A percentile compares a stretch with the other conserved stretches of the same genome.
Evolutionary conservation across 2,797 vertebrate genomes (phyloP).

Genomic region (Darevskia nairensis): DNA sequence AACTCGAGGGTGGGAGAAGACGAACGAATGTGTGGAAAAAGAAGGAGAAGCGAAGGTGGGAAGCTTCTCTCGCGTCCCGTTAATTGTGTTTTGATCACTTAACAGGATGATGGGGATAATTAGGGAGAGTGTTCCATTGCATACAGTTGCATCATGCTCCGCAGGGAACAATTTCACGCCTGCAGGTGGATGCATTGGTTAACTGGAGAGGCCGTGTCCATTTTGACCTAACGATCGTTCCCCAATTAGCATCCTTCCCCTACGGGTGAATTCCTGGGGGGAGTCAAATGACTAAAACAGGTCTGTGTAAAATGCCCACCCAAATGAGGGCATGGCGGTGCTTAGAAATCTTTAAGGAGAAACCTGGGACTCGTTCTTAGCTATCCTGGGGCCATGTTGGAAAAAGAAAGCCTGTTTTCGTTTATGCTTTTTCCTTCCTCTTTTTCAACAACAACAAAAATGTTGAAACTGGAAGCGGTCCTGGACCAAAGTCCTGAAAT

Average conservation of each 20-base stretch:
- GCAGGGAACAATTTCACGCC: slow-evolving; percentile 19
- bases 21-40: background rate
- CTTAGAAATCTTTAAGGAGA: slow-evolving; percentile 36
- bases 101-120: background rate
- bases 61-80: background rate
- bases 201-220: background rate
- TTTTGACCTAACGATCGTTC: background rate
- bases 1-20: background rate
- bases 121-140: slow-evolving; percentile 18
- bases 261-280: slow-evolving; percentile 21
- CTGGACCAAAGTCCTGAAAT: slow-evolving; percentile 12
- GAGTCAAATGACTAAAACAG: slow-evolving; percentile 16
- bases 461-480: slow-evolving; percentile 41
- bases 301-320: background rate
- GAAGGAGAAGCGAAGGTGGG: background rate
- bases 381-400: slow-evolving; percentile 32
- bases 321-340: rapidly evolving
- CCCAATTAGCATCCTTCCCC: background rate
- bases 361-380: background rate
- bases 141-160: slow-evolving; percentile 15
- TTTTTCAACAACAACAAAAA: background rate
- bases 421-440: background rate
- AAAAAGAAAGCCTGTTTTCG: background rate
- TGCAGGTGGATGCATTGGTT: slow-evolving; percentile 38
- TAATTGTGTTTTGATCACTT: background rate